Evolutionary conservation across 2,888 invertebrate genomes (phyloP), one percentile per base, ranked within the genome.

Genomic region (Trichogramma dendrolimi): DNA sequence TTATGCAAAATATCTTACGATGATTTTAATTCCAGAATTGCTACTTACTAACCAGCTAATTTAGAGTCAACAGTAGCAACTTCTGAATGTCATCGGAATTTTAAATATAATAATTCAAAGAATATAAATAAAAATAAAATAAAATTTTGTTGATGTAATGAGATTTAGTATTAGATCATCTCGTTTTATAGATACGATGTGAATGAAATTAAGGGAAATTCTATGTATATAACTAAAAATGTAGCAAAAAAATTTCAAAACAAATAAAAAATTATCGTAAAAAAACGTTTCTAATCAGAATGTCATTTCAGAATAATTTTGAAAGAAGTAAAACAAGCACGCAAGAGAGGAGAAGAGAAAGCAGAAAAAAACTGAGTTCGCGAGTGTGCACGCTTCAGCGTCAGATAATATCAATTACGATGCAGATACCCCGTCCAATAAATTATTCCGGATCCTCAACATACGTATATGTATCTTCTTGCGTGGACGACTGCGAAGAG

Each of bases 331-430:
- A 65, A 58, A 66, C 62, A 60, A 61, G 55, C 63, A 64, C 55
- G 49, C 47, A 57, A 63, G 61, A 55, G 55, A 57, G 64, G 46
- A 44, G 66, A 66, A 64, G 58, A 58, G 42, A 41, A 27, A n/a
- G 55, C 39, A 54, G 43, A 50, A 56, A 43, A 59, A 58, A 63
- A 63, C 60, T 55, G 64, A 62, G 63, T 42, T n/a, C 55, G 41
- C 58, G 51, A 40, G 40, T 52, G 63, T 52, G 64, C 47, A 55
- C 58, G 56, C 61, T 58, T 63, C 67, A 52, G 67, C 67, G 69
- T 68, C 68, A 70, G 70, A 71, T 71, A 71, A 68, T 71, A 70
- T 71, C 71, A 71, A 71, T 71, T 70, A 71, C 69, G 71, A 70
- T 70, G 71, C 71, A 68, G 67, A 70, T 67, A 65, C 65, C 27